Evolutionary conservation across 2,888 invertebrate species (phyloP), one percentile per base, ranked within the genome.

Genomic region (Pachliopta kotzebuea): DNA sequence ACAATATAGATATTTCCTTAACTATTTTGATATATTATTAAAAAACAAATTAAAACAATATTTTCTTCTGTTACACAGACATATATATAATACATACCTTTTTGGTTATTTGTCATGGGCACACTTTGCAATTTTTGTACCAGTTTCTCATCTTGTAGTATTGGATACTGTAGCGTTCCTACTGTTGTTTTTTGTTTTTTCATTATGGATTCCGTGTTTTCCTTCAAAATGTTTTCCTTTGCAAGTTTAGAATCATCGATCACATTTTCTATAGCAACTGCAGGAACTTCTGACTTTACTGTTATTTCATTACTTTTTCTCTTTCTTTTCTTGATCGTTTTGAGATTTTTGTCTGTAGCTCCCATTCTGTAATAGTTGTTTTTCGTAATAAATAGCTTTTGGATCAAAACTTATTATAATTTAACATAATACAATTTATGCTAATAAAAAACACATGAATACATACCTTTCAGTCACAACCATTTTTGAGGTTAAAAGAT

Each of bases 21-120:
- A 26, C 3, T 6, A 26, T 26, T 26, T 4, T 26, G 6, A 26
- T 26, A 26, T 26, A 26, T 26, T 4, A 26, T 26, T 26, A 26
- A 26, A 26, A 6, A 26, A 26, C 4, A 26, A 26, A 26, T 26
- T 4, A 26, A 26, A 26, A 26, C 26, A 3, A 26, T 26, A 4
- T 4, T 26, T 26, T 26, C 6, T 26, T 26, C 6, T 26, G 26
- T 26, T 26, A 26, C 3, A n/a, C n/a, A n/a, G n/a, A 37, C 37
- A 37, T 11, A 2, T 14, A 64, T 53, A 50, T 64, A 56, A 42
- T 37, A 21, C 52, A 26, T 74, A 90, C 90, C 90, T 86, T 90
- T 91, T 54, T 90, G 90, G 70, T 90, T 90, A 69, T 90, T 90
- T 37, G 71, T 81, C 74, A 90, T 72, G 0, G 79, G 70, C 0